These are phyloP conservation scores for Agrotis puta DNA, from an alignment of 2,888 invertebrate genomes.

Conservation along the genomic window DNA sequence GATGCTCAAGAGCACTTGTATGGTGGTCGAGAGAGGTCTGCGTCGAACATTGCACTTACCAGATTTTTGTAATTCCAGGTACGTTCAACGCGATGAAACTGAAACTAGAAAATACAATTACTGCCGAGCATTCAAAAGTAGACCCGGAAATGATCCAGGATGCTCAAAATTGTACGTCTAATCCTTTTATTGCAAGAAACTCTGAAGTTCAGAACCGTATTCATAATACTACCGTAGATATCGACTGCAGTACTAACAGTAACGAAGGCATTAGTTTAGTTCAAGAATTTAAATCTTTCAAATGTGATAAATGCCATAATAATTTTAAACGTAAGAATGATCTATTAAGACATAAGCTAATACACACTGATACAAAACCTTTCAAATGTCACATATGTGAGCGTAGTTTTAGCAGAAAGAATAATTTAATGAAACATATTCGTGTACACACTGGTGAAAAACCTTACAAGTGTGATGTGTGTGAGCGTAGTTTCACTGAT, in stretches of 20 bases:
- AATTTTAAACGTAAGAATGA: neutral
- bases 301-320: conserved; percentile 5
- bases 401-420: neutral
- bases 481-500: neutral
- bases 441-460: neutral
- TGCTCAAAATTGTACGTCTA: neutral
- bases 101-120: neutral
- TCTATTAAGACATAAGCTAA: neutral
- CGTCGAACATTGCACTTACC: neutral
- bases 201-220: neutral
- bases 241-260: neutral
- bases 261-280: no score
- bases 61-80: neutral
- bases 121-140: neutral
- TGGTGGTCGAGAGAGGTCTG: no score
- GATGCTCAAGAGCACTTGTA: no score
- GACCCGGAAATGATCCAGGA: neutral
- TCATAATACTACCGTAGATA: neutral
- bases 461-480: conserved; percentile 8
- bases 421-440: neutral
- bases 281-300: neutral
- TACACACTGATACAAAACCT: conserved; percentile 9
- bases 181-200: neutral
- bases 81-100: neutral
- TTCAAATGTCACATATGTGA: conserved; percentile 5